Evolutionary conservation across 2,888 invertebrate species (phyloP).

Genomic region (Drosophila acutilabella): DNA sequence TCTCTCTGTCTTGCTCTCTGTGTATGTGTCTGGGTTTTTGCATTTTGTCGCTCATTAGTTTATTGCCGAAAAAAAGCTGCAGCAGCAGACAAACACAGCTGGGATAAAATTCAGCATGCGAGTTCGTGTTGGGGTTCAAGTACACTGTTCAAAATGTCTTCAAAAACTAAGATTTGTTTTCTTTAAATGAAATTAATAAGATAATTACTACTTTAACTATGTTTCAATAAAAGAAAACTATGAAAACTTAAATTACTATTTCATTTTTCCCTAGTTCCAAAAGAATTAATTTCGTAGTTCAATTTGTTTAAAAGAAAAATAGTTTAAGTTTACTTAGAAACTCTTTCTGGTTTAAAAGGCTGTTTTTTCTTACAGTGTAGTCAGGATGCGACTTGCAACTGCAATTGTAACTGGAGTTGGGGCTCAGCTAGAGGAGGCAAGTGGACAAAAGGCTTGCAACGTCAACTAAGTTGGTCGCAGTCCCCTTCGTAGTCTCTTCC

Average conservation of each 20-base stretch:
- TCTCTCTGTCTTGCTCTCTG: constrained; percentile 10
- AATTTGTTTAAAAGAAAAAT: too few relatives aligned
- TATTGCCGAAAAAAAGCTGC: constrained; percentile 72
- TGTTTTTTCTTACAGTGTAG: neutral
- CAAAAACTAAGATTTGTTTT: neutral
- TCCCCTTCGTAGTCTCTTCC: constrained; percentile 4
- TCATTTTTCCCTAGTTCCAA: too few relatives aligned
- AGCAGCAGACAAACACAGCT: constrained; percentile 33
- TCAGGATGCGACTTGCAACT: constrained; percentile 27
- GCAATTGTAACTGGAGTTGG: neutral
- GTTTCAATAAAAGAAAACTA: too few relatives aligned
- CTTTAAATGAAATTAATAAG: too few relatives aligned
- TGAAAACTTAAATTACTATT: too few relatives aligned
- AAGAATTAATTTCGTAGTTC: too few relatives aligned
- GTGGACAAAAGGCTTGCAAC: constrained; percentile 51
- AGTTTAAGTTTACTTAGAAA: too few relatives aligned
- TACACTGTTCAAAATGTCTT: constrained; percentile 35
- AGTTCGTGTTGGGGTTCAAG: constrained; percentile 62
- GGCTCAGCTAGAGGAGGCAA: neutral
- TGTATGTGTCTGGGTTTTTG: constrained; percentile 56
- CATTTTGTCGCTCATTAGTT: constrained; percentile 81
- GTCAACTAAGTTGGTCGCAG: constrained; percentile 45
- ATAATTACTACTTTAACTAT: too few relatives aligned
- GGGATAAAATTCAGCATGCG: constrained; percentile 29
- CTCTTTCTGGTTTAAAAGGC: neutral